These are phyloP conservation scores for Neomorphus geoffroyi DNA, from an alignment of 2,797 vertebrate species.

Conservation along the genomic window DNA sequence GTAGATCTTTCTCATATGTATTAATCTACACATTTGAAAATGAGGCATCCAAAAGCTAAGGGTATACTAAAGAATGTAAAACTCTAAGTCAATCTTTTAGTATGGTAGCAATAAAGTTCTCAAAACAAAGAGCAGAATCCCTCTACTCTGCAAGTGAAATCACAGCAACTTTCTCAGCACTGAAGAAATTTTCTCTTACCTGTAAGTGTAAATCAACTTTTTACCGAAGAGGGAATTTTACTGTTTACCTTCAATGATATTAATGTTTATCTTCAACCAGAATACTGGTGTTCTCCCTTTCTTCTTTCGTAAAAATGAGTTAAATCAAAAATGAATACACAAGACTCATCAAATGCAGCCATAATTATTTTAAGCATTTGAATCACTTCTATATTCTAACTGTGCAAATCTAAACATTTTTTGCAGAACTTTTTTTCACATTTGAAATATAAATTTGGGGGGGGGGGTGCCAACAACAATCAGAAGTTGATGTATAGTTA, in stretches of 20 bases:
- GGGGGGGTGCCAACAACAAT: too few species aligned
- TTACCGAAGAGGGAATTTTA: background rate
- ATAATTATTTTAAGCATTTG: background rate
- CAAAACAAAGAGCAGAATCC: background rate
- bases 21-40: background rate
- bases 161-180: background rate
- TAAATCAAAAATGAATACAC: background rate
- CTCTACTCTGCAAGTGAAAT: background rate
- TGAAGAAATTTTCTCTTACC: background rate
- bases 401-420: background rate
- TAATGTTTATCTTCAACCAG: background rate
- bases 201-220: background rate
- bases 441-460: background rate
- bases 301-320: background rate
- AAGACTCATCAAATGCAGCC: background rate
- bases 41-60: background rate
- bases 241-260: background rate
- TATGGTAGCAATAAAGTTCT: background rate
- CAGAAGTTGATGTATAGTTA: background rate
- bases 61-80: background rate
- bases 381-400: background rate
- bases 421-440: background rate
- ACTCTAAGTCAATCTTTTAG: background rate
- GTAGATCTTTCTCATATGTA: background rate
- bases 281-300: background rate